Evolutionary conservation across 2,797 vertebrate species (phyloP).

Genomic region (Eremophila alpestris): DNA sequence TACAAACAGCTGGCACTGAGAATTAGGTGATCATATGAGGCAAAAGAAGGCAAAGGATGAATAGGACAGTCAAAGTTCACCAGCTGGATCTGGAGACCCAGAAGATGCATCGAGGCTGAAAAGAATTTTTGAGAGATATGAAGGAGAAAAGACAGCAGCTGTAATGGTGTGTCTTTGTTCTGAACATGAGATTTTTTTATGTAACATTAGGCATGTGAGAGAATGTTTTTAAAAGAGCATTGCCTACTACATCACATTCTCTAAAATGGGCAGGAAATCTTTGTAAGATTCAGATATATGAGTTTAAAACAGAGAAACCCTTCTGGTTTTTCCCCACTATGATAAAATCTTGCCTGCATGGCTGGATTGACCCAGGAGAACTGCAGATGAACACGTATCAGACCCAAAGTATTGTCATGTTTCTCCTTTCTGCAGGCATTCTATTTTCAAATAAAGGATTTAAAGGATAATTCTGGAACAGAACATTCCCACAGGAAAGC

Average conservation of each 20-base stretch:
- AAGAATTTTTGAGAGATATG: neutral
- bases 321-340: neutral
- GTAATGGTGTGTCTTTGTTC: neutral
- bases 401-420: neutral
- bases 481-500: conserved; percentile 35
- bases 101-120: neutral
- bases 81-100: neutral
- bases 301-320: neutral
- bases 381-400: neutral
- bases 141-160: neutral
- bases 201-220: neutral
- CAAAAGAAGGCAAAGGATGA: neutral
- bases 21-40: neutral
- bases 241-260: neutral
- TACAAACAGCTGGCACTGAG: neutral
- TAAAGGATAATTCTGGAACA: conserved; percentile 36
- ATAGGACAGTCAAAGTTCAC: neutral
- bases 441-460: conserved; percentile 22
- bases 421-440: neutral
- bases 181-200: neutral
- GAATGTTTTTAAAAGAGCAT: neutral
- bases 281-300: neutral
- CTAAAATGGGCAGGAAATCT: neutral
- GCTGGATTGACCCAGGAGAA: neutral
- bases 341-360: neutral